Conservation (phyloP, 2,113 vertebrate genomes). For the Stomatorhinus ivindoensis region DNA sequence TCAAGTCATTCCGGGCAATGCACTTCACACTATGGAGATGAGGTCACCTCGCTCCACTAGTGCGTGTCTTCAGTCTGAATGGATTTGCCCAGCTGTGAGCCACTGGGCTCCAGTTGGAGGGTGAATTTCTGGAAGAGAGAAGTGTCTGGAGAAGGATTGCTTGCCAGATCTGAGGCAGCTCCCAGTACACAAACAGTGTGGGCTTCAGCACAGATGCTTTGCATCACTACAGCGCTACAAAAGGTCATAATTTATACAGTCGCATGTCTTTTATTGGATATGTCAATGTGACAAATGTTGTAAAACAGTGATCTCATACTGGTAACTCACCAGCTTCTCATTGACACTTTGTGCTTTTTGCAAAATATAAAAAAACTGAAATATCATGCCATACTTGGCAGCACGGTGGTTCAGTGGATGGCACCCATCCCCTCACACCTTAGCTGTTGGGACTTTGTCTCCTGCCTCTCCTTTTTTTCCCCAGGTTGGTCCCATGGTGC, state of each 20-base stretch:
- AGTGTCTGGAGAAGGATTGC: conserved; percentile 15
- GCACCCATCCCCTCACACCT: background rate
- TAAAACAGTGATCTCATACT: conserved; percentile 9
- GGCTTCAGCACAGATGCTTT: background rate
- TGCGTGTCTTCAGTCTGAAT: background rate
- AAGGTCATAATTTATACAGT: background rate
- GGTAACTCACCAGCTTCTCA: background rate
- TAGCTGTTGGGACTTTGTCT: background rate
- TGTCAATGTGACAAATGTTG: background rate
- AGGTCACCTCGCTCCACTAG: background rate
- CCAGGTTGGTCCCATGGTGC: background rate
- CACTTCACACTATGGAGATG: background rate
- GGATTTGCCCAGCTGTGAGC: background rate
- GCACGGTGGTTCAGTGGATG: background rate
- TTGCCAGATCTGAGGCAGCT: conserved; percentile 4
- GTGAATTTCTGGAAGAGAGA: conserved; percentile 9
- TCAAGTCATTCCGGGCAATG: background rate
- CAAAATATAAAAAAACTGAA: background rate
- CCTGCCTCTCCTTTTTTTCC: background rate
- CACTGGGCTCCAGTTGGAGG: conserved; percentile 1
- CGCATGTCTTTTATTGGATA: background rate
- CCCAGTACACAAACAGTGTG: background rate
- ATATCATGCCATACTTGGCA: background rate
- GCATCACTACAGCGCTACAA: background rate
- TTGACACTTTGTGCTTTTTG: background rate